phyloP scores from a whole-genome alignment of 92 coral and sea anemone species.

The Plumapathes pennacea region DNA sequence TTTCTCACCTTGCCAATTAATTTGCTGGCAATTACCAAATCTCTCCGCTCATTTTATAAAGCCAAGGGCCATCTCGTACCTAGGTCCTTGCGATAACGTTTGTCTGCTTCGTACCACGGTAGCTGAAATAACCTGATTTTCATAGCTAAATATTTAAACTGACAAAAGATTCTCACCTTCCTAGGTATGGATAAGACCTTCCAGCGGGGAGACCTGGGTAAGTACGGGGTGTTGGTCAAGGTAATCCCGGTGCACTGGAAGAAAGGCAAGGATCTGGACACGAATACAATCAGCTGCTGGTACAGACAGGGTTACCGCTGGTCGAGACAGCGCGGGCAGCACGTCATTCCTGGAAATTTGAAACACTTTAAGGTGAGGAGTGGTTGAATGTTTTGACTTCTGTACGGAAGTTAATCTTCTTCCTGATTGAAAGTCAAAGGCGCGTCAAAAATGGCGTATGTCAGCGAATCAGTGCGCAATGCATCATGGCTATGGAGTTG shows the following conservation, averaged over 20 bases:
- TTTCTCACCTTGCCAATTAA: too few relatives aligned
- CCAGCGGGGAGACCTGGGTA: constrained; percentile 87
- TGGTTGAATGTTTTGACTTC: too few relatives aligned
- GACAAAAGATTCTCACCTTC: too few relatives aligned
- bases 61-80: too few relatives aligned
- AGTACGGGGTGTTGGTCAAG: constrained; percentile 78
- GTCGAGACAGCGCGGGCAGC: constrained; percentile 76
- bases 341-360: constrained; percentile 68
- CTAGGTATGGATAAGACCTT: constrained; percentile 96
- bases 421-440: too few relatives aligned
- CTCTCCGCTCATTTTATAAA: too few relatives aligned
- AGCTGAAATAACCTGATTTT: too few relatives aligned
- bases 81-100: background rate
- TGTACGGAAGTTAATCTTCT: too few relatives aligned
- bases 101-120: background rate
- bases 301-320: constrained; percentile 82
- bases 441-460: too few relatives aligned
- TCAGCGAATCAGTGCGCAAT: too few relatives aligned
- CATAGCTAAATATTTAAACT: background rate
- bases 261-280: constrained; percentile 62
- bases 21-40: too few relatives aligned
- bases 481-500: too few relatives aligned
- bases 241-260: constrained; percentile 89
- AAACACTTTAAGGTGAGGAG: constrained; percentile 71
- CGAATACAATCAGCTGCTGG: constrained; percentile 85